A percentile compares a stretch with the other conserved stretches of the same genome.
Evolutionary conservation across 2,797 vertebrate genomes (phyloP).

Genomic region (Chromis chromis): DNA sequence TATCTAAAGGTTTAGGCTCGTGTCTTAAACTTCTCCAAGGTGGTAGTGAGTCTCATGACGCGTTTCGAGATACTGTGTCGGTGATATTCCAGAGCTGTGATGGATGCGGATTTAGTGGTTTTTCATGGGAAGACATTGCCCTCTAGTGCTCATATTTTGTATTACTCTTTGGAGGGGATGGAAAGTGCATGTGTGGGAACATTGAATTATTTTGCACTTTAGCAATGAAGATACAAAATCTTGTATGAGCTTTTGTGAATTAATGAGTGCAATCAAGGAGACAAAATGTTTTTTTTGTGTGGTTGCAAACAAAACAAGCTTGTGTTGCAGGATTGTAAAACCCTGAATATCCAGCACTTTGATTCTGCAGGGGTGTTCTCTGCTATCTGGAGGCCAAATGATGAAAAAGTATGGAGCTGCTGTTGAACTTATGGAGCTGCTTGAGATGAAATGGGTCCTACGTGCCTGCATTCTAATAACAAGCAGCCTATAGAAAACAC

Average conservation of each 20-base stretch:
- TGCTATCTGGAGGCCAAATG: conserved; percentile 11
- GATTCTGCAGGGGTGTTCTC: not conserved
- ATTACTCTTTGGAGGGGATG: conserved; percentile 26
- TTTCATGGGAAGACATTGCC: conserved; percentile 67
- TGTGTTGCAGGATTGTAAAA: conserved; percentile 20
- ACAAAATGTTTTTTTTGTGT: not conserved
- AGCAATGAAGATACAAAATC: conserved; percentile 32
- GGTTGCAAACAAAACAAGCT: conserved; percentile 18
- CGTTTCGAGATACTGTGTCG: not conserved
- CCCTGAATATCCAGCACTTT: not conserved
- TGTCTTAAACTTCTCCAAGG: conserved; percentile 36
- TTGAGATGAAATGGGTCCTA: conserved; percentile 13
- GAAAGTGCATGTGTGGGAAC: conserved; percentile 12
- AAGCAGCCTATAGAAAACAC: conserved; percentile 25
- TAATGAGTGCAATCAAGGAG: conserved; percentile 18
- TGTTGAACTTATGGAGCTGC: not conserved
- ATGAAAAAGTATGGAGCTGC: not conserved
- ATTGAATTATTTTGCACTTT: conserved; percentile 36
- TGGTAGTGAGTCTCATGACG: not conserved
- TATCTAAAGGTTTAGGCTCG: conserved; percentile 30
- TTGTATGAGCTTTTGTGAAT: conserved; percentile 28
- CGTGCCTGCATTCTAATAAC: conserved; percentile 21
- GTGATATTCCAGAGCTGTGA: not conserved
- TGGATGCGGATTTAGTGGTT: not conserved
- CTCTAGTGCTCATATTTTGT: conserved; percentile 70